Percentiles rank a stretch among this genome's conserved stretches.
phyloP scores from a whole-genome alignment of 2,888 invertebrate genomes.

The Hydrotaea cyrtoneurina region DNA sequence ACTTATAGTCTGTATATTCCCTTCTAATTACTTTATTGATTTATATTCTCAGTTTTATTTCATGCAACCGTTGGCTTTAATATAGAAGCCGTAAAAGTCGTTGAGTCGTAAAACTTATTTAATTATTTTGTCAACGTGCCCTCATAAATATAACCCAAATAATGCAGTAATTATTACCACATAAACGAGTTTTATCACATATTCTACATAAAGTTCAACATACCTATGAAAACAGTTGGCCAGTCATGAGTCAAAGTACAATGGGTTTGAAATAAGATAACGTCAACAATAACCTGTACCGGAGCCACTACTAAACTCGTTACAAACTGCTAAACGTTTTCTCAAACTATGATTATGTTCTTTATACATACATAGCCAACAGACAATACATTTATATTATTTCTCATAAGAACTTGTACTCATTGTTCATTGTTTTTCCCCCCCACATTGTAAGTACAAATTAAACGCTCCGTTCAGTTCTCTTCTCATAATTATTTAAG shows the following conservation, averaged over 20 bases:
- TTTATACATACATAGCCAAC: neutral
- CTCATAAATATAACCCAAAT: neutral
- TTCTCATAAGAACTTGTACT: neutral
- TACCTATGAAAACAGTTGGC: too few species aligned
- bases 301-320: neutral
- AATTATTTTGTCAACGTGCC: too few species aligned
- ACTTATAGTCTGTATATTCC: too few species aligned
- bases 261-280: neutral
- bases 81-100: neutral
- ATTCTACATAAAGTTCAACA: neutral
- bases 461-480: neutral
- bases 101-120: neutral
- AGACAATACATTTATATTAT: neutral
- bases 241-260: too few species aligned
- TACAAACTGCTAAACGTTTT: constrained; percentile 3
- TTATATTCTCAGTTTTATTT: too few species aligned
- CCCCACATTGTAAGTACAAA: neutral
- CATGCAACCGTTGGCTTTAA: too few species aligned
- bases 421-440: neutral
- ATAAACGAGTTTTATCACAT: neutral
- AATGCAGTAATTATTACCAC: neutral
- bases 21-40: too few species aligned
- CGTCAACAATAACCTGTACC: neutral
- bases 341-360: neutral
- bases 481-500: neutral